Evolutionary conservation across 2,888 invertebrate species (phyloP), one percentile per base, ranked within the genome.

Genomic region (Hirtodrosophila alboralis): DNA sequence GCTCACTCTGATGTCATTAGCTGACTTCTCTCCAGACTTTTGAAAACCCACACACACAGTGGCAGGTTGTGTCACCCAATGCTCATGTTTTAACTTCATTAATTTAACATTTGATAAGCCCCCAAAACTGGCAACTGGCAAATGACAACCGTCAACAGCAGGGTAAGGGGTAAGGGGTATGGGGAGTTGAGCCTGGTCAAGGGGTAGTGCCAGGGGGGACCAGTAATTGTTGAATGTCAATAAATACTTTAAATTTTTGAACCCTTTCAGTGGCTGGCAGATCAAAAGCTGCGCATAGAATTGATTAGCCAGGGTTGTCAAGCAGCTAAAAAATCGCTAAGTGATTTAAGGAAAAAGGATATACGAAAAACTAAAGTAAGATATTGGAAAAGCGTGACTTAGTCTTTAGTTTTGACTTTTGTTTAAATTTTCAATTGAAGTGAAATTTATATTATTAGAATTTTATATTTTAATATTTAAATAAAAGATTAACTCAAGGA

Each of bases 41-140:
- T 2, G 16, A 7, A 2, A 40, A 31, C 28, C 41, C n/a, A n/a
- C 47, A 58, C 51, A 63, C 64, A 8, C 58, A 36, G 51, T 54
- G 66, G 57, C 75, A 56, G 53, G 34, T 69, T 61, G 53, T 52
- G 47, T 47, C 36, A 57, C 40, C 34, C 49, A 57, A 60, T 75
- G 54, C 67, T 59, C 59, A 61, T 71, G 81, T 73, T 73, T 66
- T 57, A 65, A 65, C 64, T 74, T 71, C 84, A 87, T 84, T 84
- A 87, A 86, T 86, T 83, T 54, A 69, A 74, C 71, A 78, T 78
- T 83, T 70, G 76, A 83, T 85, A 87, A 83, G 80, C 57, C 38
- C 40, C 66, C 61, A 40, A 44, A 31, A 26, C 23, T 26, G 36
- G 34, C 18, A 49, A 51, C 45, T 52, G 64, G 26, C 44, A 56